Base-by-base conservation (phyloP, 2,888 invertebrate species). In the Xestia c-nigrum region DNA sequence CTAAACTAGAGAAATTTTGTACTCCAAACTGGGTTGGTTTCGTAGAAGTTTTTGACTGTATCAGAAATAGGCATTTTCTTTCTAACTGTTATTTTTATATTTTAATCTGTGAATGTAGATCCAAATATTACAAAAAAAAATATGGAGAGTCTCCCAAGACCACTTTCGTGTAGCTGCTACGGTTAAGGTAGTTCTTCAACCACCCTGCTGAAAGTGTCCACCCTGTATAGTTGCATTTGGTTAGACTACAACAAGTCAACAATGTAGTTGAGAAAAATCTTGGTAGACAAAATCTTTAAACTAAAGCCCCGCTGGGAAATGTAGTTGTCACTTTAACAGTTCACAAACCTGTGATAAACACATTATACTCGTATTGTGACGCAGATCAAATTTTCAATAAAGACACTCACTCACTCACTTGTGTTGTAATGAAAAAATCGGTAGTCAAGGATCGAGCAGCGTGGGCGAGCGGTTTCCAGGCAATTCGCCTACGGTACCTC, bases 381-480 rank as follows among this genome's bases (percentile, higher is more conserved):
- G 31, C 12, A 57, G 69, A 84, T 73, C 70, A 70, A 74, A 87
- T 81, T 84, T 76, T 80, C 47, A 76, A 78, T 79, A 72, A 70
- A 67, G 71, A 80, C 61, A 63, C 69, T 73, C 67, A 64, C 73
- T 72, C 61, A 55, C 69, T 74, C 65, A 61, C 76, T 76, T 61
- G 14, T 55, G 31, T 47, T 43, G 63, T 78, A 81, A 77, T 80
- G 74, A 81, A 83, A 83, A 86, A 77, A 77, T 73, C 75, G 75
- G 83, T 85, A 75, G 85, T 71, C 75, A 79, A 75, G 84, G 77
- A 77, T 72, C 40, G 40, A 7, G 16, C 21, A 7, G 82, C 83
- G 89, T 89, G 79, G 89, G 89, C 80, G 89, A 71, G 81, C 85
- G 66, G 72, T 88, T 82, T 83, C 85, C 83, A 88, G 87, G 85